phyloP scores from a whole-genome alignment of 2,888 invertebrate genomes.

The Stenurella melanura region DNA sequence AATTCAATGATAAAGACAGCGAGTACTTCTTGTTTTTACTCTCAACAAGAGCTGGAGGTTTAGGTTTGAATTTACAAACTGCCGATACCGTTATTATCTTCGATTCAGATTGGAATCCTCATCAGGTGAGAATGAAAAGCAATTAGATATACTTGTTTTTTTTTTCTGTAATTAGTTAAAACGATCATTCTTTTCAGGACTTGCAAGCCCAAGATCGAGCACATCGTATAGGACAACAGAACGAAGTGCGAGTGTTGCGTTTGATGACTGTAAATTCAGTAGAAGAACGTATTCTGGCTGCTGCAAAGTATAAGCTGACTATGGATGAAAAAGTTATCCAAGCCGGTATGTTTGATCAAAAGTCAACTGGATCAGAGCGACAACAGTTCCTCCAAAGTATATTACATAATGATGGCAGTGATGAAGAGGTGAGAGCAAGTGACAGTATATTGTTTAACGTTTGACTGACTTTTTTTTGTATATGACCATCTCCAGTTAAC shows the following conservation, averaged over 20 bases:
- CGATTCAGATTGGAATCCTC: slow-evolving; percentile 99
- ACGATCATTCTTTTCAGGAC: slow-evolving; percentile 77
- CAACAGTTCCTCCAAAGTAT: slow-evolving; percentile 97
- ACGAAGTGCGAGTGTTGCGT: slow-evolving; percentile 97
- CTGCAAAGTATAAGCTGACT: slow-evolving; percentile 97
- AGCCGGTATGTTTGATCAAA: slow-evolving; percentile 99
- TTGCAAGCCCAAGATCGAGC: slow-evolving; percentile 99
- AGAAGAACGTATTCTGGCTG: slow-evolving; percentile 97
- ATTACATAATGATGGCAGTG: slow-evolving; percentile 94
- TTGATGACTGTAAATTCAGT: slow-evolving; percentile 99
- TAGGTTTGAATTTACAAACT: slow-evolving; percentile 97
- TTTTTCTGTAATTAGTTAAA: not conserved
- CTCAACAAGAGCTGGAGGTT: slow-evolving; percentile 97
- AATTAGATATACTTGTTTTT: not conserved
- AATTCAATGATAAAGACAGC: slow-evolving; percentile 92
- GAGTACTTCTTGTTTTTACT: slow-evolving; percentile 96
- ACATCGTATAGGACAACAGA: slow-evolving; percentile 98
- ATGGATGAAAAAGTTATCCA: slow-evolving; percentile 99
- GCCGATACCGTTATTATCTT: slow-evolving; percentile 99
- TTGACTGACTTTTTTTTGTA: not conserved
- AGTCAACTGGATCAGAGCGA: slow-evolving; percentile 97
- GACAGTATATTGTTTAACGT: not conserved
- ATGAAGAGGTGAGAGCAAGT: slow-evolving; percentile 83
- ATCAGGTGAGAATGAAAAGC: slow-evolving; percentile 81
- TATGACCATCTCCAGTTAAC: too few relatives aligned